Evolutionary conservation across 2,888 invertebrate genomes (phyloP).

Genomic region (Synanthedon formicaeformis): DNA sequence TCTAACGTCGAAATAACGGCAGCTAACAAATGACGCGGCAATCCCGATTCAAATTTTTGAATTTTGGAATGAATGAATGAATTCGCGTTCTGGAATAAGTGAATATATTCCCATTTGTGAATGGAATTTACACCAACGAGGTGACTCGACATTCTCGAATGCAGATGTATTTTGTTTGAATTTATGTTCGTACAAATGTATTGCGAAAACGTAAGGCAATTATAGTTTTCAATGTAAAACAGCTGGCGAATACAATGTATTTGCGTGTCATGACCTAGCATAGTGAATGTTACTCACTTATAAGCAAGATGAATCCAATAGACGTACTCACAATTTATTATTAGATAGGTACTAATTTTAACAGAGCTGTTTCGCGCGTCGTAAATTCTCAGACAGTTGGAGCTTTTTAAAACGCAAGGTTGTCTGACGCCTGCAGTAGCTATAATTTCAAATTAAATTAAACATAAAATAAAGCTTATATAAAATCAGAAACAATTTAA

Average conservation of each 20-base stretch:
- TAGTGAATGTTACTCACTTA: neutral
- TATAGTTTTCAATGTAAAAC: neutral
- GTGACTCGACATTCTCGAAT: conserved; percentile 26
- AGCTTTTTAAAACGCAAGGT: too few species aligned
- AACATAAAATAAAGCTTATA: too few species aligned
- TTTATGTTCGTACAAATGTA: neutral
- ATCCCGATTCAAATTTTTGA: conserved; percentile 39
- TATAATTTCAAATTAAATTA: too few species aligned
- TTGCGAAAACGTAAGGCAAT: neutral
- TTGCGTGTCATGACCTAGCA: neutral
- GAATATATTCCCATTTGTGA: conserved; percentile 12
- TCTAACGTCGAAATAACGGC: neutral
- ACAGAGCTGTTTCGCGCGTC: too few species aligned
- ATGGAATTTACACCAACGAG: conserved; percentile 15
- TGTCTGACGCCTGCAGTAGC: too few species aligned
- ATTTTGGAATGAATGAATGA: conserved; percentile 48
- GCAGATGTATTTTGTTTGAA: neutral
- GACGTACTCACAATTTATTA: too few species aligned
- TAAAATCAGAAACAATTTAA: too few species aligned
- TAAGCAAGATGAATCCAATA: too few species aligned
- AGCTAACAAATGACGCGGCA: conserved; percentile 37
- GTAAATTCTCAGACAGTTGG: too few species aligned
- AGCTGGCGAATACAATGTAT: neutral
- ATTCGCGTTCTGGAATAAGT: conserved; percentile 30
- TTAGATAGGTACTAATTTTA: too few species aligned